Percentiles rank a stretch among this genome's conserved stretches.
Evolutionary conservation across 2,888 invertebrate genomes (phyloP).

Genomic region (Zhuqinia jingwanae): DNA sequence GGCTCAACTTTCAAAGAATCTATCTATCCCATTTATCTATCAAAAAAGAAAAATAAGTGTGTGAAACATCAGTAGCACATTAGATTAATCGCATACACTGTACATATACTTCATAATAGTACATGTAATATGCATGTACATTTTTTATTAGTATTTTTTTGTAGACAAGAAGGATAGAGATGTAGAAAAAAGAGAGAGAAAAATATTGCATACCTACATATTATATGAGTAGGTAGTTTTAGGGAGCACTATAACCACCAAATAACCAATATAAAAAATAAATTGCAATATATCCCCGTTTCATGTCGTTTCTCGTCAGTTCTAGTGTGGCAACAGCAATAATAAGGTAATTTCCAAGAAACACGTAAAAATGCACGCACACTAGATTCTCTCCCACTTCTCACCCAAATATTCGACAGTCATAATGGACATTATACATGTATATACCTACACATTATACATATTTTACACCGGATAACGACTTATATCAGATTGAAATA

Average conservation of each 20-base stretch:
- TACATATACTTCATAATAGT: no score
- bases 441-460: not conserved
- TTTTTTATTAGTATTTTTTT: not conserved
- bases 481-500: conserved; percentile 11
- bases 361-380: conserved; percentile 1
- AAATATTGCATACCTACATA: no score
- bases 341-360: conserved; percentile 54
- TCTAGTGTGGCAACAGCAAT: conserved; percentile 31
- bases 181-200: not conserved
- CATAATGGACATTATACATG: no score
- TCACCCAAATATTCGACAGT: not conserved
- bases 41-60: not conserved
- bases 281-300: conserved; percentile 12
- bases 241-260: not conserved
- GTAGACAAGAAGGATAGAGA: not conserved
- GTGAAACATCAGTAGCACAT: conserved; percentile 1
- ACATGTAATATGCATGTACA: no score
- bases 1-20: not conserved
- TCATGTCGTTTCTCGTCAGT: not conserved
- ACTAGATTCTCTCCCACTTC: not conserved
- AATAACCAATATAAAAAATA: conserved; percentile 12
- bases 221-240: no score
- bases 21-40: conserved; percentile 8
- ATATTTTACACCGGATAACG: not conserved
- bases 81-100: not conserved